phyloP scores from a whole-genome alignment of 2,888 invertebrate genomes.

The Sussaba pulchella region DNA sequence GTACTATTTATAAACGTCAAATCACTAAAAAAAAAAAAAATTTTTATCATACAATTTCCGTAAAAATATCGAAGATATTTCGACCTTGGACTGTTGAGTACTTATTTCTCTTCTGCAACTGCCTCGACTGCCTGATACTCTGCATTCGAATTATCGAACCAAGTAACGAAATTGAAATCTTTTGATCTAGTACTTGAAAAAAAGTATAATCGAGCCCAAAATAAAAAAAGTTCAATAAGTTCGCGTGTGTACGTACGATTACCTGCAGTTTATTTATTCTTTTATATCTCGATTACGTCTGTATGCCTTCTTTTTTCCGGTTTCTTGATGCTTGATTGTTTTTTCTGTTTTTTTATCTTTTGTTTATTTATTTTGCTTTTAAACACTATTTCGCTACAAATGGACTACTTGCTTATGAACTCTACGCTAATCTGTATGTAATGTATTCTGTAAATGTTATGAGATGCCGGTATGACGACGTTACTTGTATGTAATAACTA shows the following conservation, averaged over 20 bases:
- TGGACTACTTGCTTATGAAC: conserved; percentile 82
- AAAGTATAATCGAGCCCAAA: conserved; percentile 1
- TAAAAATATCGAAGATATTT: no score
- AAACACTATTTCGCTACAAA: conserved; percentile 83
- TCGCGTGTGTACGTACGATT: conserved; percentile 62
- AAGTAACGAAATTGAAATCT: neutral
- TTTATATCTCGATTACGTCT: conserved; percentile 66
- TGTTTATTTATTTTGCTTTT: conserved; percentile 71
- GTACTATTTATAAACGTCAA: neutral
- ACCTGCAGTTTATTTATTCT: conserved; percentile 72
- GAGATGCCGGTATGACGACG: conserved; percentile 70
- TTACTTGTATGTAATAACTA: conserved; percentile 59
- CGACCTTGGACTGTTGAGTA: no score
- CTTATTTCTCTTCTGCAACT: no score
- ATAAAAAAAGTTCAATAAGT: conserved; percentile 31
- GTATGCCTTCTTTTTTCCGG: conserved; percentile 53
- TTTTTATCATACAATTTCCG: no score
- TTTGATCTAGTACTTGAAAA: no score
- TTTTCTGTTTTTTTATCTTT: conserved; percentile 66
- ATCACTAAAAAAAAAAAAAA: no score
- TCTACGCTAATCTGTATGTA: conserved; percentile 83
- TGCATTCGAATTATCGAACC: no score
- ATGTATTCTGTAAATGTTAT: conserved; percentile 75
- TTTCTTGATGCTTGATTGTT: conserved; percentile 64
- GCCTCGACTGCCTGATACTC: neutral